These are phyloP conservation scores for Trichonephila clavata DNA, from an alignment of 1,140 invertebrate species.

Conservation along the genomic window DNA sequence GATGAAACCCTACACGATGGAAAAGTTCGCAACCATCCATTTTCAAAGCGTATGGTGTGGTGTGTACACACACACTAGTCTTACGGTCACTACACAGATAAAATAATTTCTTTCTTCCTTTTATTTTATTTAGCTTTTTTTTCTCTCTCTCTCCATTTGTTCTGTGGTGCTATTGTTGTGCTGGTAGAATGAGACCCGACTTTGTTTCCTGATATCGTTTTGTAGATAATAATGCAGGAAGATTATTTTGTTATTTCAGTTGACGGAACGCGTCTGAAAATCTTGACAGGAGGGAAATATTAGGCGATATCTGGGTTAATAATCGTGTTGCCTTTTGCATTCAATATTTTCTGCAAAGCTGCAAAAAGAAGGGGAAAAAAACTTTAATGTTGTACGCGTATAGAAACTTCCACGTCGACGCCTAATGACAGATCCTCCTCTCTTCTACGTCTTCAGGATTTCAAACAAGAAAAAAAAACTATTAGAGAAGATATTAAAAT, in stretches of 20 bases:
- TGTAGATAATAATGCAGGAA: constrained; percentile 25
- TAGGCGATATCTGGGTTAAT: neutral
- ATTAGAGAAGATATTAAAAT: too few species aligned
- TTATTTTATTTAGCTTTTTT: neutral
- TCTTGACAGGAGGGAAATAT: constrained; percentile 12
- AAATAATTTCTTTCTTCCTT: constrained; percentile 36
- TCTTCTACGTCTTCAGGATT: too few species aligned
- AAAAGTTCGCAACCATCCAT: constrained; percentile 38
- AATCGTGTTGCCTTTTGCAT: neutral
- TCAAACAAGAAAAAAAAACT: too few species aligned
- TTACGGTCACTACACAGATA: constrained; percentile 72
- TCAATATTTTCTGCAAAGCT: neutral
- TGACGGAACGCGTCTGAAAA: neutral
- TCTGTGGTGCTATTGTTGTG: constrained; percentile 5
- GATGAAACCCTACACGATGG: constrained; percentile 1
- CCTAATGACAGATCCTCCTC: too few species aligned
- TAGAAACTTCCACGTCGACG: too few species aligned
- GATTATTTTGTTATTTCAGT: constrained; percentile 26
- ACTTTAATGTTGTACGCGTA: neutral
- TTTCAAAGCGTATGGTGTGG: constrained; percentile 12
- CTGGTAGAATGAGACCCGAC: neutral
- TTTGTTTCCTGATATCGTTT: constrained; percentile 25
- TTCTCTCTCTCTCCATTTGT: neutral
- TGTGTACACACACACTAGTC: neutral
- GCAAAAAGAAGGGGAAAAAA: neutral